Evolutionary conservation across 2,113 vertebrate genomes (phyloP).

Genomic region (Prochilodus magdalenae): DNA sequence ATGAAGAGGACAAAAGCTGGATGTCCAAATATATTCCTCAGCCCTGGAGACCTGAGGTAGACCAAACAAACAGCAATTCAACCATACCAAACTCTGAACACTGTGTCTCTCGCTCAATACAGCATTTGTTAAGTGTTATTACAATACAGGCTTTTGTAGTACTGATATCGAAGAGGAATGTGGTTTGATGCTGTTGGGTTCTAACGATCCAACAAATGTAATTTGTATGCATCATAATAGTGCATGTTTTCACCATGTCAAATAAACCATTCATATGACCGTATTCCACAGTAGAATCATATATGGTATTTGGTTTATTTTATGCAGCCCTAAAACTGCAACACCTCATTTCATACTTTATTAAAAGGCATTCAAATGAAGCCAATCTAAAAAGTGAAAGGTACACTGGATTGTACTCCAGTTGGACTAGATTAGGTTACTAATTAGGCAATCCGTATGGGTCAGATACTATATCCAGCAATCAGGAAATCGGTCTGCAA

Average conservation of each 20-base stretch:
- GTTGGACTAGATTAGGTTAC: neutral
- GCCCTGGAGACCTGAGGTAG: constrained; percentile 32
- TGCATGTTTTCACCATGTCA: no score
- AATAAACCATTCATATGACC: neutral
- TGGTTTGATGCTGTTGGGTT: no score
- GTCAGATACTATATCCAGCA: neutral
- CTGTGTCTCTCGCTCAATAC: no score
- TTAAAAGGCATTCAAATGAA: neutral
- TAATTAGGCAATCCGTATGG: neutral
- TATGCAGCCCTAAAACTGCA: neutral
- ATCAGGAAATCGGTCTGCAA: constrained; percentile 1
- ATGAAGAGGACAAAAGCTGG: neutral
- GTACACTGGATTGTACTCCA: neutral
- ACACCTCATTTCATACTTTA: neutral
- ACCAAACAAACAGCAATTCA: neutral
- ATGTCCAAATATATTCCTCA: constrained; percentile 1
- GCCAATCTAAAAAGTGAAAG: neutral
- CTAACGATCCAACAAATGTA: no score
- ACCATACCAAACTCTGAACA: neutral
- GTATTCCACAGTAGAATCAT: neutral
- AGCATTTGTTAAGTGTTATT: no score
- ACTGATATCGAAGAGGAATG: neutral
- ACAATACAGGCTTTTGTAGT: neutral
- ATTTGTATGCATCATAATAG: no score
- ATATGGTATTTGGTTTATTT: neutral